Conservation (phyloP, 2,888 invertebrate genomes). For the Dorcus hopei region DNA sequence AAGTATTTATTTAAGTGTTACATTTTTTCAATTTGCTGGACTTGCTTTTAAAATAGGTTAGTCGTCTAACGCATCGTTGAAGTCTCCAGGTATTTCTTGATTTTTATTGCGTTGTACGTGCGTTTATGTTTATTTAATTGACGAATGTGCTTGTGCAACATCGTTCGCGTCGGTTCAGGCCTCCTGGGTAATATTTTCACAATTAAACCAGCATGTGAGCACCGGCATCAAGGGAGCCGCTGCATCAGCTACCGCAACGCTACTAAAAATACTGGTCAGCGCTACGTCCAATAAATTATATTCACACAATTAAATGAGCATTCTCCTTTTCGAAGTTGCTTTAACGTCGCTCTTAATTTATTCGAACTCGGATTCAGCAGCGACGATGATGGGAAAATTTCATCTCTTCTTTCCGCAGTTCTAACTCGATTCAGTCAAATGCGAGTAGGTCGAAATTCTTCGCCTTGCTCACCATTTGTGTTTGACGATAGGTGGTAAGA, state of each 20-base stretch:
- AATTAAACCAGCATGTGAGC: too few species aligned
- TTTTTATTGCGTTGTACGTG: too few species aligned
- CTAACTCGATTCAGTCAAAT: too few species aligned
- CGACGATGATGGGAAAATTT: not conserved
- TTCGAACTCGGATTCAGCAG: conserved; percentile 31
- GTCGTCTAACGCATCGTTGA: too few species aligned
- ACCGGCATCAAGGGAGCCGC: too few species aligned
- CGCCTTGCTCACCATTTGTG: not conserved
- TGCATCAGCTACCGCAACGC: not conserved
- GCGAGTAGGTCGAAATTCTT: not conserved
- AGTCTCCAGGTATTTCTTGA: too few species aligned
- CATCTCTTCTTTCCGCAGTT: too few species aligned
- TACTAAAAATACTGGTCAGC: not conserved
- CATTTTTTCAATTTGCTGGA: not conserved
- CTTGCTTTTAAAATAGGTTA: too few species aligned
- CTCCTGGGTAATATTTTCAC: too few species aligned
- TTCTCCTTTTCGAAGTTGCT: conserved; percentile 20
- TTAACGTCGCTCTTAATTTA: conserved; percentile 25
- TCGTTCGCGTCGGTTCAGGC: too few species aligned
- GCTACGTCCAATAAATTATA: conserved; percentile 21
- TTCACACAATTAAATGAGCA: conserved; percentile 24
- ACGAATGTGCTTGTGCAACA: too few species aligned
- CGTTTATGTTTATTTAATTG: too few species aligned
- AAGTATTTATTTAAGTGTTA: not conserved
- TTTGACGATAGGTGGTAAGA: conserved; percentile 16